Base-by-base conservation (phyloP, 2,797 vertebrate species). In the Gymnocypris eckloni region DNA sequence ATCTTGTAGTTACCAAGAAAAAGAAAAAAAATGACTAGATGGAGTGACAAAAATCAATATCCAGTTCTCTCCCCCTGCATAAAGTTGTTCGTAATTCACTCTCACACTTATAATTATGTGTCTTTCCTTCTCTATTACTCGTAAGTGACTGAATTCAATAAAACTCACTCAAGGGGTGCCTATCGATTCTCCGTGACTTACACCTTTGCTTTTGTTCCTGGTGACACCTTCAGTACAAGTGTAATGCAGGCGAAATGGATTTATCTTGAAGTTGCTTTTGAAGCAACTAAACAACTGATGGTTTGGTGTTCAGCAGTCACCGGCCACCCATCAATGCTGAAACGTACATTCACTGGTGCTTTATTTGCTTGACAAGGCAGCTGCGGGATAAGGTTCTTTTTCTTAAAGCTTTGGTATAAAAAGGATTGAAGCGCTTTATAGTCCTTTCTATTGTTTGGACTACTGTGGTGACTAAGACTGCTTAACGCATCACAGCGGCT, bases 141-240 rank as follows among this genome's bases (percentile, higher is more conserved):
- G n/a, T 79, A 71, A 66, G 70, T 72, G 37, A 84, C 59, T 28
- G 39, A 67, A 82, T 79, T 81, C 82, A 72, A 82, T 75, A 86
- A 82, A 88, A 66, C 86, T 88, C 79, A 75, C 83, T 79, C 7
- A 13, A 80, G 76, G 71, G 28, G 61, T 54, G 28, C 18, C 28
- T 81, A 88, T 88, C 48, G 86, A 88, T 91, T 87, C 48, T 52
- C 48, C 1, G 52, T 84, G 82, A 86, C 82, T 87, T 89, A 86
- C 80, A 84, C 61, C 67, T 71, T 67, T 54, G 41, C 45, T 86
- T 79, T 89, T 82, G 70, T 86, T 85, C 84, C 20, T 54, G 25
- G 43, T 33, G 86, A 88, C 80, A 79, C 66, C 75, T 64, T 72
- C 73, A 85, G 80, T 52, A 48, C 75, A 70, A 81, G 86, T 61